Evolutionary conservation across 30 jellyfish, hydroid and myxozoan genomes (phyloP), one percentile per base, ranked within the genome.

Genomic region (Pelagia noctiluca): DNA sequence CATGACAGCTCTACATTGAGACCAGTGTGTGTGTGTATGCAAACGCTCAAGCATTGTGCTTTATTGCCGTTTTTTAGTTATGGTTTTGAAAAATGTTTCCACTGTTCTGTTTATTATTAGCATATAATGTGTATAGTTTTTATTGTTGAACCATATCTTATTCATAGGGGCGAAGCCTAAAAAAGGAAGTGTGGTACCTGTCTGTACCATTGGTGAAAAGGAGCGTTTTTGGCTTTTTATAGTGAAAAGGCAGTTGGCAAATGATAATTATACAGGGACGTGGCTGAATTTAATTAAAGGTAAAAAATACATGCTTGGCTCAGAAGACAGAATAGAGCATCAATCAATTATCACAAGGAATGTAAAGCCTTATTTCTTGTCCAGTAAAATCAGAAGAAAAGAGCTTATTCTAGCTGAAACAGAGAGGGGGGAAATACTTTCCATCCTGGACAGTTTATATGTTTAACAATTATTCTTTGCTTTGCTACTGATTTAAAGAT

Each of bases 251-350:
- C 57, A 42, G 57, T 42, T 42, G 57, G 57, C 12, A 5, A 42
- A 42, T 8, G 16, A 42, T 16, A 42, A 16, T 42, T 42, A 42
- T 42, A 5, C 57, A 42, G 57, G 57, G 16, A 42, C 57, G 16
- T 42, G 57, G 57, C 57, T 42, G 57, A 42, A 42, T 42, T 42
- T 42, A 42, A 16, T 42, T 42, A 16, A 42, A 42, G 57, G 57
- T 16, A 42, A 42, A 8, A 42, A 42, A 42, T 42, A 42, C 57
- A 42, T 42, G 8, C 57, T 42, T 42, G 57, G 57, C 57, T 42
- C 57, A 42, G 57, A 42, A 42, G 57, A 42, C 57, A 42, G 57
- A 42, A 42, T 42, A 42, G 57, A 42, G 57, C 57, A 42, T 42
- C 57, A 42, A 42, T 42, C 57, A 5, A 42, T 42, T 16, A 42